Percentiles rank a stretch among this genome's conserved stretches.
Evolutionary conservation across 2,113 vertebrate species (phyloP).

Genomic region (Sinocyclocheilus anophthalmus): DNA sequence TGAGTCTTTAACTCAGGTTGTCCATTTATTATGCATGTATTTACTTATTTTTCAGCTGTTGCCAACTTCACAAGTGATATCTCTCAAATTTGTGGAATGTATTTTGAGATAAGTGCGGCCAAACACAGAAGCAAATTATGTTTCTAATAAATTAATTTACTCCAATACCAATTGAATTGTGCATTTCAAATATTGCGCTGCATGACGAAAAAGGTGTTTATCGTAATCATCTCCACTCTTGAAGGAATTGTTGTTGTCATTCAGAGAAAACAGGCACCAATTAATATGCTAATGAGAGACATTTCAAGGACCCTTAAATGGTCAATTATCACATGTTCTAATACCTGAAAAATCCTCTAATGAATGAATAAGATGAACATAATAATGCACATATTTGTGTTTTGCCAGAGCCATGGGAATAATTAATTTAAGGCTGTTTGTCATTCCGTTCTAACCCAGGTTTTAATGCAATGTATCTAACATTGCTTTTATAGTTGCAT

Average conservation of each 20-base stretch:
- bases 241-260: conserved; percentile 37
- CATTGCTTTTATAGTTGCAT: no score
- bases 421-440: background rate
- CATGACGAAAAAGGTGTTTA: conserved; percentile 36
- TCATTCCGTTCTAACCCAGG: background rate
- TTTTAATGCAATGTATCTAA: conserved; percentile 1
- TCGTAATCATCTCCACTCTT: conserved; percentile 36
- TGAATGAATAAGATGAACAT: conserved; percentile 40
- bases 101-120: conserved; percentile 24
- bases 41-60: background rate
- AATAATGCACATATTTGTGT: conserved; percentile 13
- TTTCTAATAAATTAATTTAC: conserved; percentile 49
- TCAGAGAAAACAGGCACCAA: conserved; percentile 52
- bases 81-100: background rate
- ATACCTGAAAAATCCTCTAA: conserved; percentile 23
- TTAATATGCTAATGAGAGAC: conserved; percentile 52
- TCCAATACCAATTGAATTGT: conserved; percentile 5
- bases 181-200: conserved; percentile 39
- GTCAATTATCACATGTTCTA: conserved; percentile 47
- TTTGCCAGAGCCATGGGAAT: background rate
- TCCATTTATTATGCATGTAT: background rate
- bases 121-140: background rate
- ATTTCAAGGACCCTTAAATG: conserved; percentile 50
- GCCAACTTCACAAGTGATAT: background rate
- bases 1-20: background rate